Evolutionary conservation across 2,888 invertebrate genomes (phyloP).

Genomic region (Limenitis camilla): DNA sequence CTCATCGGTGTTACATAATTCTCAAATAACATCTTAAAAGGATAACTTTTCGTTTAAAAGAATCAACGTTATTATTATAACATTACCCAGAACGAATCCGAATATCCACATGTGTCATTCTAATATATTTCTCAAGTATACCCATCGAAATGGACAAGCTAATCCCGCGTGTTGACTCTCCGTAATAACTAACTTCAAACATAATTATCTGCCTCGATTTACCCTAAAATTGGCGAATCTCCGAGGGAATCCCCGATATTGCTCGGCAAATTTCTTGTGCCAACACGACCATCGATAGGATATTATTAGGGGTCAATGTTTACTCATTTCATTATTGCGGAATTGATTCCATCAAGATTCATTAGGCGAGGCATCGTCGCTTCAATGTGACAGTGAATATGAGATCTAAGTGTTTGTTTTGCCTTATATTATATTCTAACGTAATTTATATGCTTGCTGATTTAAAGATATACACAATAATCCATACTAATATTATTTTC

Average conservation of each 20-base stretch:
- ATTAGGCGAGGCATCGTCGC: conserved; percentile 21
- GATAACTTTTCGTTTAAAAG: background rate
- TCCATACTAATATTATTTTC: too few species aligned
- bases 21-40: too few species aligned
- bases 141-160: conserved; percentile 28
- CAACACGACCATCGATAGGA: conserved; percentile 55
- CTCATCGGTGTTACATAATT: too few species aligned
- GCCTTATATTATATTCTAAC: too few species aligned
- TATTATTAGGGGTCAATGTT: conserved; percentile 68
- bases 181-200: conserved; percentile 72
- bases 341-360: conserved; percentile 60
- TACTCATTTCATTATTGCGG: conserved; percentile 66
- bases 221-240: conserved; percentile 67
- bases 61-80: background rate
- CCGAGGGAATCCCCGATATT: conserved; percentile 58
- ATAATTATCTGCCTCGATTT: conserved; percentile 72
- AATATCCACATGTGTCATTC: background rate
- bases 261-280: conserved; percentile 69
- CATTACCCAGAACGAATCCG: background rate
- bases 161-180: conserved; percentile 64
- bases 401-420: too few species aligned
- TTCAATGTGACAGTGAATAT: conserved; percentile 16
- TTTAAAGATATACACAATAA: too few species aligned
- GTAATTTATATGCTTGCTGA: too few species aligned
- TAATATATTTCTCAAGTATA: conserved; percentile 2